Base-by-base conservation (phyloP, 2,888 invertebrate species). In the Tanypteryx hageni region DNA sequence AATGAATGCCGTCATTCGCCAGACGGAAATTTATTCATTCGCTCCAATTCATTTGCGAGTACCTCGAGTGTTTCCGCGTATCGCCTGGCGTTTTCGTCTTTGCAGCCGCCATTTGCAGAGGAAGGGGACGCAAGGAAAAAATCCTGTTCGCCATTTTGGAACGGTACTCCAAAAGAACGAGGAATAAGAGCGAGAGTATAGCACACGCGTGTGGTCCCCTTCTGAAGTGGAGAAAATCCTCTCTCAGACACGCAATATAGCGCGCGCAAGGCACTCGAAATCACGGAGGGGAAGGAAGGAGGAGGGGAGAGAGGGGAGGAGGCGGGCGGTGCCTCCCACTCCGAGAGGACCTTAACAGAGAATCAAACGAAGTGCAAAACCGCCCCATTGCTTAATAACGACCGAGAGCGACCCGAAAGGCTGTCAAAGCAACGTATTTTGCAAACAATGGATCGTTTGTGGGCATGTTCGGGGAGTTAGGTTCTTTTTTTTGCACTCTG, bases 391-490 rank as follows among this genome's bases (percentile, higher is more conserved):
- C 27, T 59, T 61, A 61, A 58, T 57, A n/a, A 58, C 85, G 85
- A 22, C 18, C 3, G 57, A 61, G 61, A 61, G 27, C 58, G 16
- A 18, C 22, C 58, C 27, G 59, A 59, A 59, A 56, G 61, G 14
- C 31, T 61, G 86, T 86, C 86, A 86, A 86, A 61, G 86, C 86
- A 27, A 61, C 22, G 86, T 61, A 61, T 61, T 59, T 61, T 59
- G 59, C 27, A 86, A 86, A 86, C 86, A 86, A 86, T 86, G 86
- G 86, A 31, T 61, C 86, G 61, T 86, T 86, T 61, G 27, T 14
- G 59, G 61, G 86, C 18, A 27, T 86, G 59, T 59, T 27, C 85
- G 5, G 16, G 68, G 68, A 44, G 44, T 3, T 1, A 44, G 44
- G n/a, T 68, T 11, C 68, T 68, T 68, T 68, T 27, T 9, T 56